Evolutionary conservation across 2,113 vertebrate genomes (phyloP).

Genomic region (Synchiropus splendidus): DNA sequence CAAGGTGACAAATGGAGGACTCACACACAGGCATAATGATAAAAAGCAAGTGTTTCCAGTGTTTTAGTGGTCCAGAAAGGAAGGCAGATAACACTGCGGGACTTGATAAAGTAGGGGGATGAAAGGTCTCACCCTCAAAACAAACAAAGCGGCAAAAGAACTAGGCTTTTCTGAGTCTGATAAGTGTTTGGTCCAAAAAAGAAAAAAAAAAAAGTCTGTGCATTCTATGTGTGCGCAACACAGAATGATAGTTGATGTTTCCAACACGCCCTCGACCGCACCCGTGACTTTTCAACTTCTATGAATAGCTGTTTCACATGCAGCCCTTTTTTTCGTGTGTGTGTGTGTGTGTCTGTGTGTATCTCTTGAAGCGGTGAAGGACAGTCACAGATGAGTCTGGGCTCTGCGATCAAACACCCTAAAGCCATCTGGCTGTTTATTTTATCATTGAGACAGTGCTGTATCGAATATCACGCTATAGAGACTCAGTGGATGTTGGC

Average conservation of each 20-base stretch:
- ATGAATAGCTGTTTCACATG: slow-evolving; percentile 29
- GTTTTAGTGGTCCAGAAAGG: too few relatives aligned
- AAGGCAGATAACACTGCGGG: too few relatives aligned
- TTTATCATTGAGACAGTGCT: not conserved
- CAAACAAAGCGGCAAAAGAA: too few relatives aligned
- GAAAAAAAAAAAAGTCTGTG: not conserved
- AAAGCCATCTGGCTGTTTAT: not conserved
- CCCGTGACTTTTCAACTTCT: slow-evolving; percentile 17
- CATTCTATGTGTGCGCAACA: slow-evolving; percentile 3
- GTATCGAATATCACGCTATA: not conserved
- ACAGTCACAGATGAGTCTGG: not conserved
- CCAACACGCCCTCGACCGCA: slow-evolving; percentile 16
- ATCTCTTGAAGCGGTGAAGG: not conserved
- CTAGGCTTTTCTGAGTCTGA: too few relatives aligned
- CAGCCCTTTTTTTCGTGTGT: slow-evolving; percentile 2
- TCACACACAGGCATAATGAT: too few relatives aligned
- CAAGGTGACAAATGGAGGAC: too few relatives aligned
- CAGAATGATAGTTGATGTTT: slow-evolving; percentile 42
- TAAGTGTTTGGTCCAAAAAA: too few relatives aligned
- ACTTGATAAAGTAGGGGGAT: too few relatives aligned
- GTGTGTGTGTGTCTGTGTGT: slow-evolving; percentile 1
- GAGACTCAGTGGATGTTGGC: not conserved
- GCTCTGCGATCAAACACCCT: not conserved
- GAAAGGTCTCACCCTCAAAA: too few relatives aligned
- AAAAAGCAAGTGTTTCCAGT: too few relatives aligned